Conservation (phyloP, 2,888 invertebrate genomes). For the Theristus sp. region DNA sequence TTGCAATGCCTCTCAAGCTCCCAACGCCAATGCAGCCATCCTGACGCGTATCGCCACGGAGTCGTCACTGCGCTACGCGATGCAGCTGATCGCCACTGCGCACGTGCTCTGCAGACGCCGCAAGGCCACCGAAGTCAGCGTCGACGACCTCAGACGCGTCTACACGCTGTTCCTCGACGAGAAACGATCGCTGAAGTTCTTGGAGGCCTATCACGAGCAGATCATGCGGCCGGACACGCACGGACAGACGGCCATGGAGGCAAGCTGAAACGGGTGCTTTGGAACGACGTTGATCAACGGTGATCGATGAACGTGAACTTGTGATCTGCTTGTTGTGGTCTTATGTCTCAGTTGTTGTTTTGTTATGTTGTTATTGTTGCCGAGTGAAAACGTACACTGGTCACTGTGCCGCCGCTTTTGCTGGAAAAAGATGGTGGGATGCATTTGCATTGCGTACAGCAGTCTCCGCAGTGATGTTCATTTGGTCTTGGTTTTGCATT, state of each 20-base stretch:
- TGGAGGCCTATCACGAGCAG: slow-evolving; percentile 84
- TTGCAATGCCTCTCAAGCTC: too few relatives aligned
- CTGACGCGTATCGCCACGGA: slow-evolving; percentile 77
- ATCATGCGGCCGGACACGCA: slow-evolving; percentile 43
- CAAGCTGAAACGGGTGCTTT: background rate
- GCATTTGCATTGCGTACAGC: too few relatives aligned
- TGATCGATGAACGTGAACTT: too few relatives aligned
- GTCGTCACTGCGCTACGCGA: slow-evolving; percentile 83
- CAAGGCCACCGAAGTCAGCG: slow-evolving; percentile 45
- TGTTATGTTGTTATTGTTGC: too few relatives aligned
- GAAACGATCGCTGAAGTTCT: slow-evolving; percentile 70
- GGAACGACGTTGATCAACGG: too few relatives aligned
- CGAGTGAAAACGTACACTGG: too few relatives aligned
- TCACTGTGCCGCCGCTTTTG: too few relatives aligned
- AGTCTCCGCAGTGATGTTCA: too few relatives aligned
- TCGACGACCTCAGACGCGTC: slow-evolving; percentile 75
- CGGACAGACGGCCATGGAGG: background rate
- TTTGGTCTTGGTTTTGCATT: too few relatives aligned
- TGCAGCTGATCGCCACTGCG: slow-evolving; percentile 87
- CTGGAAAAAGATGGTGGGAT: too few relatives aligned
- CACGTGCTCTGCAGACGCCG: slow-evolving; percentile 72
- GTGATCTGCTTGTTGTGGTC: too few relatives aligned
- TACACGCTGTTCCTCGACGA: slow-evolving; percentile 87
- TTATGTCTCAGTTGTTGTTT: too few relatives aligned
- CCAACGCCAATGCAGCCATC: slow-evolving; percentile 36